Percentiles rank a stretch among this genome's conserved stretches.
phyloP scores from a whole-genome alignment of 2,797 vertebrate species.

The Sphenopsis melanotis region DNA sequence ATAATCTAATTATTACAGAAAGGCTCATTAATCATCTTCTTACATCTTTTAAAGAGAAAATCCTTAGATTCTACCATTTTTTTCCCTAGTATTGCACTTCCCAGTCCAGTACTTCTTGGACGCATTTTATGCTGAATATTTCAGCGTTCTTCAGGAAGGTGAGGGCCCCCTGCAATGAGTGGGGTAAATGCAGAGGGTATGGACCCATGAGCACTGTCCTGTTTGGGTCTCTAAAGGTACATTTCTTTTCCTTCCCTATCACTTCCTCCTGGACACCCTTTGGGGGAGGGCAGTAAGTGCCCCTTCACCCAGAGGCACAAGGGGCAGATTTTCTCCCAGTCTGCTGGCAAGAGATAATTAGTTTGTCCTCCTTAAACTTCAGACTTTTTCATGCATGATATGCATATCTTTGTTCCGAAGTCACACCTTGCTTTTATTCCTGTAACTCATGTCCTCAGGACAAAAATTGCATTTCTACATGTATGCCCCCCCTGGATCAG shows the following conservation, averaged over 20 bases:
- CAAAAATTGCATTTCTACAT: neutral
- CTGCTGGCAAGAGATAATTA: neutral
- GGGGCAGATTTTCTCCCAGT: accelerated
- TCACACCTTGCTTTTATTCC: neutral
- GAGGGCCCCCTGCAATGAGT: accelerated
- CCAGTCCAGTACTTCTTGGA: neutral
- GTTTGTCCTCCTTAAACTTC: neutral
- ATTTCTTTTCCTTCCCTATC: neutral
- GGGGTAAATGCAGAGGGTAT: accelerated
- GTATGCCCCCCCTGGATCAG: accelerated
- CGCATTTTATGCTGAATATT: neutral
- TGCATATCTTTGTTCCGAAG: neutral
- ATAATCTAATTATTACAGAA: neutral
- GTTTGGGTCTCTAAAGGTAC: accelerated
- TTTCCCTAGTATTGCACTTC: accelerated
- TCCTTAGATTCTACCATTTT: neutral
- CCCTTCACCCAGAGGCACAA: neutral
- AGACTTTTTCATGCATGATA: neutral
- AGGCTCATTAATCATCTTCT: neutral
- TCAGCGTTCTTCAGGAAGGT: neutral
- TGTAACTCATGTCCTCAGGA: neutral
- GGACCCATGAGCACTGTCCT: neutral
- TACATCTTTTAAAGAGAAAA: neutral
- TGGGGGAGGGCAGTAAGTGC: accelerated
- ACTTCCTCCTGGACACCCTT: neutral